These are phyloP conservation scores for Falco punctatus DNA, from an alignment of 2,113 vertebrate species.

Conservation along the genomic window DNA sequence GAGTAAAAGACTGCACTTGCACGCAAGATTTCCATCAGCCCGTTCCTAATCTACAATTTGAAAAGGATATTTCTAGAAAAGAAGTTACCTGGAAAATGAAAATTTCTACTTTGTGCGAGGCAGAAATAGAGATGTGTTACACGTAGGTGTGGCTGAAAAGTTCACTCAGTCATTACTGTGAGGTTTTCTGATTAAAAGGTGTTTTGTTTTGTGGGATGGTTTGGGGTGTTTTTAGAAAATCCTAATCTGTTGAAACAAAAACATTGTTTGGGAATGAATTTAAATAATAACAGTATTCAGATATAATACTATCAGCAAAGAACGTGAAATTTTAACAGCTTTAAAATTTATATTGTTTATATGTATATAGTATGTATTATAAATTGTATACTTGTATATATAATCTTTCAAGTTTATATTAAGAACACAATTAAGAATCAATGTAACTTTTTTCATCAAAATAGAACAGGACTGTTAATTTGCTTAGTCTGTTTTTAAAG, in stretches of 20 bases:
- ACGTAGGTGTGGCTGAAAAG: neutral
- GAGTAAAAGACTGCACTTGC: neutral
- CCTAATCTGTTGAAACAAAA: neutral
- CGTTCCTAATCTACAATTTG: neutral
- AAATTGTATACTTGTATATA: neutral
- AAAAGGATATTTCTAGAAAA: neutral
- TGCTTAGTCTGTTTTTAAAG: neutral
- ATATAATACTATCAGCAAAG: neutral
- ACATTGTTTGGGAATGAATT: neutral
- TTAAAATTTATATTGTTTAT: neutral
- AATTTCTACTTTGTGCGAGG: neutral
- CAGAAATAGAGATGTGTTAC: neutral
- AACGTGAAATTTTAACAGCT: neutral
- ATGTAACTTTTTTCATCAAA: neutral
- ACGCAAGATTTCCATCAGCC: neutral
- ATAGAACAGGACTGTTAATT: neutral
- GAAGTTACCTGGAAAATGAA: neutral
- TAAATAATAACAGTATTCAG: neutral
- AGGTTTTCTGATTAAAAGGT: neutral
- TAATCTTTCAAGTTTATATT: neutral
- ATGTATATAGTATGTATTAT: too few species aligned
- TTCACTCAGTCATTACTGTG: neutral
- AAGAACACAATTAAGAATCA: neutral
- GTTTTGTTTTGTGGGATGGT: neutral
- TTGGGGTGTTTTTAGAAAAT: neutral